Percentiles rank a stretch among this genome's conserved stretches.
These are phyloP conservation scores for Phenacoccus solenopsis DNA, from an alignment of 1,140 invertebrate genomes.

Conservation along the genomic window DNA sequence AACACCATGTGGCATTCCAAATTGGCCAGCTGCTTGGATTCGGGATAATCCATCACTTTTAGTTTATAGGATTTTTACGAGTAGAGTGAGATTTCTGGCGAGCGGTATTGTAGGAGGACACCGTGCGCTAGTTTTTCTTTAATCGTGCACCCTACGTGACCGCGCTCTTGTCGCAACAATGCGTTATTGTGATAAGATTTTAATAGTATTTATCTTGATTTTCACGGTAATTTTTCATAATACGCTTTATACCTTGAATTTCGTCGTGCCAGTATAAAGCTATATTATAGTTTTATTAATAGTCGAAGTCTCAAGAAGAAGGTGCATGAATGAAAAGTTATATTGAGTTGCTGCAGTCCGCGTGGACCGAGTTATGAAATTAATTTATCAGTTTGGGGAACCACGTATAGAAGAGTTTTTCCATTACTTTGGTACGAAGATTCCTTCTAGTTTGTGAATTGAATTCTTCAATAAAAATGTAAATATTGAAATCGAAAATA, in stretches of 20 bases:
- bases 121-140: neutral
- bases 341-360: no score
- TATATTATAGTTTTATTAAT: no score
- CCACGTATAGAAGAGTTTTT: no score
- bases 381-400: no score
- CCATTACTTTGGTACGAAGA: no score
- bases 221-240: neutral
- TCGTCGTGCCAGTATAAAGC: no score
- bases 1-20: conserved; percentile 17
- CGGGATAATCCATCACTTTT: conserved; percentile 15
- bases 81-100: neutral
- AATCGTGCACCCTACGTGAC: neutral
- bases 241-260: neutral
- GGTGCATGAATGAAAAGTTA: no score
- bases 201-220: neutral
- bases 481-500: no score
- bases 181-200: neutral
- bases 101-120: conserved; percentile 1
- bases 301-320: no score
- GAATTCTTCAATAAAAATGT: no score
- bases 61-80: neutral
- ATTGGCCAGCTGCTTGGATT: conserved; percentile 13
- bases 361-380: no score
- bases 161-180: neutral
- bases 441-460: no score